phyloP scores from a whole-genome alignment of 2,888 invertebrate species.

The Amaurobius ferox region DNA sequence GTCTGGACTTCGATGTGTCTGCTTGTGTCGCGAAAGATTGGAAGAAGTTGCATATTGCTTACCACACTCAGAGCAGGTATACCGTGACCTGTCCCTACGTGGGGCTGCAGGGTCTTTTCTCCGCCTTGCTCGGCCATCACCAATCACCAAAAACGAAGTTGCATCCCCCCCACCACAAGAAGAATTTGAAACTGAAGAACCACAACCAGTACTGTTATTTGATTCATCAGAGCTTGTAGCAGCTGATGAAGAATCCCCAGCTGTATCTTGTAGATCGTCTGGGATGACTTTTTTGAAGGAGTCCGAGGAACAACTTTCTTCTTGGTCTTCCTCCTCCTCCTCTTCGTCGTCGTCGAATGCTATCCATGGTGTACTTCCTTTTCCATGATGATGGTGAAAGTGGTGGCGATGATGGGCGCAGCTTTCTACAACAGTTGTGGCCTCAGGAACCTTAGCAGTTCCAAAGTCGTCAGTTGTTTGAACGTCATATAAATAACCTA shows the following conservation, averaged over 20 bases:
- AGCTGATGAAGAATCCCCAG: constrained; percentile 6
- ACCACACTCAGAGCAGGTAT: constrained; percentile 91
- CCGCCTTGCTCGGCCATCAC: constrained; percentile 47
- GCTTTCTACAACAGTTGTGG: constrained; percentile 8
- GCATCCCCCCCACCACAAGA: constrained; percentile 31
- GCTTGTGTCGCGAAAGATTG: constrained; percentile 91
- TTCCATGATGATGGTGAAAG: background rate
- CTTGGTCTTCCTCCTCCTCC: constrained; percentile 20
- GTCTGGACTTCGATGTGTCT: constrained; percentile 94
- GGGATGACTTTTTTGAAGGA: constrained; percentile 31
- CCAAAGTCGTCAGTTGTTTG: constrained; percentile 20
- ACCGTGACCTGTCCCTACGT: constrained; percentile 76
- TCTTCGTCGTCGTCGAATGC: constrained; percentile 51
- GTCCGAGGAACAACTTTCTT: constrained; percentile 39
- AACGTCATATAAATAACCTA: constrained; percentile 48
- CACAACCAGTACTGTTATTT: constrained; percentile 39
- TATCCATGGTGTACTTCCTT: constrained; percentile 43
- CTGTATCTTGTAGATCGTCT: background rate
- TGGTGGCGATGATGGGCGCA: constrained; percentile 27
- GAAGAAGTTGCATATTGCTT: constrained; percentile 93
- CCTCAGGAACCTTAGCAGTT: background rate
- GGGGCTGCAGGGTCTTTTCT: constrained; percentile 35
- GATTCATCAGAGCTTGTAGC: constrained; percentile 38
- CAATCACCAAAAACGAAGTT: constrained; percentile 34
- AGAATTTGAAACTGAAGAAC: background rate